Base-by-base conservation (phyloP, 1,140 invertebrate species). In the Stenopsyche tienmushanensis region DNA sequence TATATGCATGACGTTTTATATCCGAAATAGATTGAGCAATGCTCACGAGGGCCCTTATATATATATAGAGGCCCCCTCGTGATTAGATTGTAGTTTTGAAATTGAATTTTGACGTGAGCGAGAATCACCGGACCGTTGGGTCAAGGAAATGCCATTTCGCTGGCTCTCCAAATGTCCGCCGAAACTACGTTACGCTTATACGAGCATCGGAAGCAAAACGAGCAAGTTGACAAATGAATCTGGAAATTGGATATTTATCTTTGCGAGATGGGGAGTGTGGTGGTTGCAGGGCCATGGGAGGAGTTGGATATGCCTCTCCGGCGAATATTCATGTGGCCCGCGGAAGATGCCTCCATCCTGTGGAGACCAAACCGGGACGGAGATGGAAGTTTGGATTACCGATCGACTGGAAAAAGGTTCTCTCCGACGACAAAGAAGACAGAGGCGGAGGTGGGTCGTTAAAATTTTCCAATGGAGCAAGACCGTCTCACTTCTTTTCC, bases 171-270 rank as follows among this genome's bases (percentile, higher is more conserved):
- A 21, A 13, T 23, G 24, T 52, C 26, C 20, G 3, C 52, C 7
- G 52, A 34, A 8, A 25, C 52, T 17, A 10, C 20, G 29, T 29
- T 39, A 20, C 49, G 52, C 52, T 49, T 18, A 34, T 34, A 34
- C 29, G 29, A 13, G 29, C 5, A 47, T 24, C 54, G 57, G 21
- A 41, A 47, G 44, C 21, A 20, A 65, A 47, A 53, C 63, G 58
- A 65, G 54, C 52, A 29, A 54, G 39, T 63, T 58, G 67, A 69
- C 63, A 69, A 65, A 69, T 69, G 67, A 69, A 69, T 65, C 52
- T 65, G 58, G 63, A 69, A 69, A 69, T 69, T 65, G 63, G 67
- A 69, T 69, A 69, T 69, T 69, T 69, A 69, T 69, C 62, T 65
- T 55, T 13, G 15, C 8, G 60, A 7, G 18, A 24, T 34, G 34